Base-by-base conservation (phyloP, 1,140 invertebrate genomes). In the Procambarus clarkii region DNA sequence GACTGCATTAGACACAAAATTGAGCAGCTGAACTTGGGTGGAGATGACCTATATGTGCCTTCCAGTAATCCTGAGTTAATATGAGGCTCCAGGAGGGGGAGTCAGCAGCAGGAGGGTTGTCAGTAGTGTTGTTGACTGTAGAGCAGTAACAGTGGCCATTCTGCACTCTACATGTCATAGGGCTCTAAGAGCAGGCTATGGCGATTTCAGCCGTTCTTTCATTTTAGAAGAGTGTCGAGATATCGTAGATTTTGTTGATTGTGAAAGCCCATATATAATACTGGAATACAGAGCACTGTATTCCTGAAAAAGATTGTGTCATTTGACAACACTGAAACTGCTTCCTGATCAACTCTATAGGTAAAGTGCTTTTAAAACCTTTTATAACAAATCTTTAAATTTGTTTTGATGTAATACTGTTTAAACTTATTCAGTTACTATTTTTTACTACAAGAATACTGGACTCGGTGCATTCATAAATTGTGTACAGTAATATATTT, bases 11-110 rank as follows among this genome's bases (percentile, higher is more conserved):
- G n/a, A 21, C 5, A 21, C 8, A 21, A 34, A 34, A 34, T n/a
- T 74, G 24, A 74, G 7, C n/a, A 24, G 0, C 0, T 64, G 60
- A 8, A 5, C 69, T 21, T 18, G 21, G 13, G 54, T 24, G 3
- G 81, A 24, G 81, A 83, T 83, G 81, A 64, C 81, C 69, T 83
- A 83, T 60, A 83, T 83, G 81, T 83, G 34, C 81, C 18, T 34
- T 69, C 58, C 13, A 4, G 81, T 83, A 83, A 83, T 83, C 81
- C 69, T 45, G 21, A 45, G 13, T 83, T 34, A 24, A 13, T 64
- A n/a, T n/a, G 34, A 82, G 24, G 50, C 50, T 34, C 18, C 8
- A n/a, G 44, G 34, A 69, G 50, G 81, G 69, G 34, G 69, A 8
- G 69, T 18, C 11, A 4, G 11, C 11, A 9, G 24, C 2, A 34